Evolutionary conservation across 35 echinoderm and acorn worm genomes (phyloP).

Genomic region (Nesometra sesokonis): DNA sequence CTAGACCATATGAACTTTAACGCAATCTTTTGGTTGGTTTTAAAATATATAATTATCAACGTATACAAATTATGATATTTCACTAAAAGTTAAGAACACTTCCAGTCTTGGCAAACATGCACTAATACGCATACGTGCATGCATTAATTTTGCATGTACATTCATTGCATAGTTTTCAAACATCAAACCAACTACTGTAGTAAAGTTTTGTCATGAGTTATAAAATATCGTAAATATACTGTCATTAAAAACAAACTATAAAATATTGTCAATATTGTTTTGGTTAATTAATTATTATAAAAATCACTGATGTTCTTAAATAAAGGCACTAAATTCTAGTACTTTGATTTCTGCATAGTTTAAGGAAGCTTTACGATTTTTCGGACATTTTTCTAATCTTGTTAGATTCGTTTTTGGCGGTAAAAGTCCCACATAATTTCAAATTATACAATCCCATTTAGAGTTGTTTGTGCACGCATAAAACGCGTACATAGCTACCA

Average conservation of each 20-base stretch:
- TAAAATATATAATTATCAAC: background rate
- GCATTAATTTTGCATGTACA: too few relatives aligned
- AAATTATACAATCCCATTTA: background rate
- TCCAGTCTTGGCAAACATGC: too few relatives aligned
- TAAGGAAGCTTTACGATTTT: background rate
- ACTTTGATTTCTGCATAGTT: background rate
- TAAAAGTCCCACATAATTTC: background rate
- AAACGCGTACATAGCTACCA: background rate
- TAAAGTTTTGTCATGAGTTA: too few relatives aligned
- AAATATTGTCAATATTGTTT: background rate
- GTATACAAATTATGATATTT: background rate
- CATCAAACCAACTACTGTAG: background rate
- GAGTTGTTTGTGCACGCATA: background rate
- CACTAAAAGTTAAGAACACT: background rate
- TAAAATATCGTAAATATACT: too few relatives aligned
- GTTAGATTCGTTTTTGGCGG: background rate
- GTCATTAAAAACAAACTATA: background rate
- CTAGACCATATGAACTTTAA: background rate
- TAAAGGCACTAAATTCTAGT: background rate
- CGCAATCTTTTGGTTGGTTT: background rate
- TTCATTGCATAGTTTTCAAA: background rate
- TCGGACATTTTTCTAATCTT: too few relatives aligned
- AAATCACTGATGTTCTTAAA: background rate
- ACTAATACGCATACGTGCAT: background rate
- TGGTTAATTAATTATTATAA: background rate